phyloP scores from a whole-genome alignment of 1,140 invertebrate species.

The Macrobrachium rosenbergii region DNA sequence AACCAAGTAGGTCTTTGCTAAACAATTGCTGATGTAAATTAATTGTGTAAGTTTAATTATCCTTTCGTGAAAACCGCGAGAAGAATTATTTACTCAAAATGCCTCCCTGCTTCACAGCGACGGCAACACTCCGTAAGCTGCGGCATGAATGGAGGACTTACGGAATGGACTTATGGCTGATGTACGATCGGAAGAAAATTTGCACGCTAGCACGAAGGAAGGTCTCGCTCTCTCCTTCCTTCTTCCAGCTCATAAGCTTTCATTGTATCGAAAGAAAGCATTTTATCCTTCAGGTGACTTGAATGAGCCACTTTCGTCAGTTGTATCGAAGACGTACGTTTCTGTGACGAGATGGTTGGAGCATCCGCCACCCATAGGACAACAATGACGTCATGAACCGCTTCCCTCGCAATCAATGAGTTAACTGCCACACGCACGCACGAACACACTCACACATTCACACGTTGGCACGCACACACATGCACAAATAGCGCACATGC shows the following conservation, averaged over 20 bases:
- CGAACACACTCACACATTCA: not conserved
- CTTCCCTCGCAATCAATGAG: constrained; percentile 47
- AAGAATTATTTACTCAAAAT: too few relatives aligned
- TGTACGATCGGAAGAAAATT: not conserved
- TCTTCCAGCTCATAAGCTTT: too few relatives aligned
- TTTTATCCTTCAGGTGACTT: too few relatives aligned
- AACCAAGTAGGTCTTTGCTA: not conserved
- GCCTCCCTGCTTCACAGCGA: not conserved
- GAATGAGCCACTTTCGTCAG: too few relatives aligned
- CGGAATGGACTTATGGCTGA: not conserved
- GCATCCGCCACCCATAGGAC: constrained; percentile 26
- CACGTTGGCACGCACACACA: not conserved
- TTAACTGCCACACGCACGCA: constrained; percentile 2
- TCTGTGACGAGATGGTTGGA: not conserved
- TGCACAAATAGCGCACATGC: constrained; percentile 2
- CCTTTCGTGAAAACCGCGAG: too few relatives aligned
- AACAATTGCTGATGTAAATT: too few relatives aligned
- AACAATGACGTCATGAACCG: constrained; percentile 42
- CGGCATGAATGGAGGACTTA: constrained; percentile 53
- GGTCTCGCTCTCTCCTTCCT: too few relatives aligned
- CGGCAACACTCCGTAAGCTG: constrained; percentile 28
- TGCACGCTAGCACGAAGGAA: too few relatives aligned
- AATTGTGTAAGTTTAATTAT: too few relatives aligned
- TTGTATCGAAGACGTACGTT: too few relatives aligned
- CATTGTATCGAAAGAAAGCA: too few relatives aligned